Evolutionary conservation across 2,888 invertebrate genomes (phyloP), one percentile per base, ranked within the genome.

Genomic region (Netelia inedita): DNA sequence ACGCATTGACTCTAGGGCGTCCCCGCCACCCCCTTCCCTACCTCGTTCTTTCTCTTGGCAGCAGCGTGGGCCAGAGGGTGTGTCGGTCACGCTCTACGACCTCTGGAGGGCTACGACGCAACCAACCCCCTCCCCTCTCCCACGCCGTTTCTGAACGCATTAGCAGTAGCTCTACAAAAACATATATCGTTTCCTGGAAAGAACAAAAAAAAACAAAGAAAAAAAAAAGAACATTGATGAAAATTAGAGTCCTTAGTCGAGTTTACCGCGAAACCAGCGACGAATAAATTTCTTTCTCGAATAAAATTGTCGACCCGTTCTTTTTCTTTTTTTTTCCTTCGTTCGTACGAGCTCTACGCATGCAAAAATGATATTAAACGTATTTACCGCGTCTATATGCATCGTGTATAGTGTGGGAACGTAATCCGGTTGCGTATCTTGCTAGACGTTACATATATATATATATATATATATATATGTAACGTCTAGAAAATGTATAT

Each of bases 61-160:
- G 35, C 23, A 68, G 76, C 57, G 46, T 16, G 66, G 76, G 23
- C 28, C 59, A 68, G 68, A 16, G 41, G 79, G 69, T 28, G 23
- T 55, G 41, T 41, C 65, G 55, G 85, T 85, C 82, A 85, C 85
- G 82, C 79, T 79, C 74, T 28, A 55, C 80, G 76, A 46, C 55
- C 55, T 14, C 63, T 16, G 14, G 16, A 59, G 61, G 61, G 28
- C 3, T 57, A 19, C 46, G 28, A 35, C 19, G 28, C 14, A 19
- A 50, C 35, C 46, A 28, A 61, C 68, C 78, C 50, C 65, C 55
- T 28, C 50, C 55, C 53, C 28, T 57, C 65, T 28, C 50, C 55
- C 46, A 23, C 55, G 23, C 23, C 55, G 41, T 53, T 28, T 19
- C n/a, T 21, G 35, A 46, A 53, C 28, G 10, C 41, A 75, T 59